Evolutionary conservation across 2,888 invertebrate genomes (phyloP), one percentile per base, ranked within the genome.

Genomic region (Sisyra terminalis): DNA sequence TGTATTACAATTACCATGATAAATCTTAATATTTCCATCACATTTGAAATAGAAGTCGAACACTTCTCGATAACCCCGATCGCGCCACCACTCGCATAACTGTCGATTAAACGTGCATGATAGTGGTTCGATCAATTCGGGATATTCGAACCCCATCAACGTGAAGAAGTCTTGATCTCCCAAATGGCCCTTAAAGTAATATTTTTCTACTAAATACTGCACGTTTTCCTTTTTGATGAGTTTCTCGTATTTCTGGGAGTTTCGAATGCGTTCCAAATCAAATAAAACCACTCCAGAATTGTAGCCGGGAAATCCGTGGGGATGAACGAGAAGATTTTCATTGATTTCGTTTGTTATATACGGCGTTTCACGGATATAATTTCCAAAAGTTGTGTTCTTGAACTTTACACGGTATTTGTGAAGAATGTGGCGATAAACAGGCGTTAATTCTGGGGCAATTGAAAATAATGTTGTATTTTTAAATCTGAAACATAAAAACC

Each of bases 81-180:
- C 73, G 51, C 70, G 67, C 85, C 85, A 87, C 84, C 84, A 86
- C 1, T 72, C 72, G 55, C 86, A 87, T 44, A 87, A 59, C 57
- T 87, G 86, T 40, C 83, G 65, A 58, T 87, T 87, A 76, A 85
- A 86, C 3, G 72, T 70, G 55, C 87, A 87, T 46, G 82, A 76
- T 35, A 87, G 59, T 10, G 73, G 70, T 56, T 79, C 74, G 52
- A 87, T 78, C 37, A 85, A 58, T 47, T 78, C 68, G 6, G 78
- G 78, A 51, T 76, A 66, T 52, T 85, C 82, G 49, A 72, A 70
- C 8, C 75, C 77, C 11, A 84, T 53, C 29, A 85, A 59, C 1
- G 82, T 80, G 55, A 78, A 84, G 59, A 81, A 82, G 61, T 85
- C 85, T 59, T 87, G 86, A 60, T 87, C 86, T 1, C 86, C 86